Percentiles rank a stretch among this genome's conserved stretches.
These are phyloP conservation scores for Ceyx margarethae DNA, from an alignment of 2,113 vertebrate genomes.

Conservation along the genomic window DNA sequence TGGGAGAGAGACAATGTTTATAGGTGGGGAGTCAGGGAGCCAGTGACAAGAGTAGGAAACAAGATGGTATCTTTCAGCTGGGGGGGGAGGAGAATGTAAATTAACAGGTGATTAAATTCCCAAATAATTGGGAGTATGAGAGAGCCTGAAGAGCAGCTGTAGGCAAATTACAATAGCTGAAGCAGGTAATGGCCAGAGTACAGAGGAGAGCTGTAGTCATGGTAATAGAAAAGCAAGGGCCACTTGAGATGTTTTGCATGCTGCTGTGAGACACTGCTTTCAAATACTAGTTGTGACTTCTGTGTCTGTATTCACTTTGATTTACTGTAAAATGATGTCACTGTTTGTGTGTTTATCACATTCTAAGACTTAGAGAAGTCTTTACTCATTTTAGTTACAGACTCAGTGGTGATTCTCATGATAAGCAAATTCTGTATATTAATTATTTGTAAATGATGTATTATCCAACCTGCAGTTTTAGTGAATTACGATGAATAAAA, in stretches of 20 bases:
- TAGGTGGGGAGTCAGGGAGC: background rate
- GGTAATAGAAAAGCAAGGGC: background rate
- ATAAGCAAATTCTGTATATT: background rate
- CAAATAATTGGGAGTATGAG: background rate
- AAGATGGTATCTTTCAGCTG: background rate
- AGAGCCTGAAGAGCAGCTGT: background rate
- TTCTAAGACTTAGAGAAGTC: background rate
- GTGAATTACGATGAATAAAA: background rate
- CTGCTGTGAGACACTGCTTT: background rate
- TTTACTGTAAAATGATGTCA: background rate
- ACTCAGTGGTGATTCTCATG: background rate
- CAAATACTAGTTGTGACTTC: background rate
- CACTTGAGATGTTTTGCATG: background rate
- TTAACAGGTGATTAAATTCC: background rate
- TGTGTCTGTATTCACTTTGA: background rate
- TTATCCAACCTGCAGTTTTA: background rate
- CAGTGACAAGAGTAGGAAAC: background rate
- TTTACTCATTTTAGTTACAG: background rate
- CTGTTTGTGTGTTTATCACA: background rate
- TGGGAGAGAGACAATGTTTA: background rate
- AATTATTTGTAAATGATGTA: background rate
- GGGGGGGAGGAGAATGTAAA: background rate
- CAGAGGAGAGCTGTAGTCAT: background rate
- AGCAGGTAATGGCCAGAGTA: background rate
- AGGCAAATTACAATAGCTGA: background rate